phyloP scores from a whole-genome alignment of 53 echinoderm and acorn worm genomes.

The Pentamera pediparva region DNA sequence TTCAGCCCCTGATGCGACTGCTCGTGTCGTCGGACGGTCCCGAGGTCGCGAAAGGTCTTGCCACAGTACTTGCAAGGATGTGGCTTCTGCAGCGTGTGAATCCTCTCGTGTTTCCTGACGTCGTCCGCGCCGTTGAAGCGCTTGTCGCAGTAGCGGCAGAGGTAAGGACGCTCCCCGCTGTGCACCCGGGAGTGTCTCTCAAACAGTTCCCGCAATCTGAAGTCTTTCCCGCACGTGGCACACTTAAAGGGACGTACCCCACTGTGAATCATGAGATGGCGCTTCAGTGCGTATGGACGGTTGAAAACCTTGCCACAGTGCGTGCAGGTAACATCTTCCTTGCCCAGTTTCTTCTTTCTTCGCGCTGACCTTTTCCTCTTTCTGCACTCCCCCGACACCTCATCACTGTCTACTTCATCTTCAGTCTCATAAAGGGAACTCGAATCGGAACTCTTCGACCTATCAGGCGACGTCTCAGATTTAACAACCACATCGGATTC shows the following conservation, averaged over 20 bases:
- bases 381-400: no score
- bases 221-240: background rate
- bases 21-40: background rate
- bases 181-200: background rate
- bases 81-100: background rate
- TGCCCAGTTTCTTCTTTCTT: no score
- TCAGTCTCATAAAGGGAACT: no score
- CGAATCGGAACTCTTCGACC: no score
- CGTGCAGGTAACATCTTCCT: background rate
- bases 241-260: background rate
- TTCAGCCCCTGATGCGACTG: slow-evolving; percentile 5
- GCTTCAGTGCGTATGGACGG: background rate
- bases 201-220: background rate
- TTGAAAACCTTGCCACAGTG: background rate
- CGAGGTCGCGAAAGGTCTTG: background rate
- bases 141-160: background rate
- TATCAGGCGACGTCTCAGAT: no score
- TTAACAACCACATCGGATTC: no score
- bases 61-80: background rate
- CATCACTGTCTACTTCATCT: no score
- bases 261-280: background rate
- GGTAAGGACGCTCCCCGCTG: background rate
- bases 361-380: no score
- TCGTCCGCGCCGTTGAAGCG: background rate
- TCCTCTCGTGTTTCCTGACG: background rate